Conservation (phyloP, 2,797 vertebrate species). For the Ceryle rudis region DNA sequence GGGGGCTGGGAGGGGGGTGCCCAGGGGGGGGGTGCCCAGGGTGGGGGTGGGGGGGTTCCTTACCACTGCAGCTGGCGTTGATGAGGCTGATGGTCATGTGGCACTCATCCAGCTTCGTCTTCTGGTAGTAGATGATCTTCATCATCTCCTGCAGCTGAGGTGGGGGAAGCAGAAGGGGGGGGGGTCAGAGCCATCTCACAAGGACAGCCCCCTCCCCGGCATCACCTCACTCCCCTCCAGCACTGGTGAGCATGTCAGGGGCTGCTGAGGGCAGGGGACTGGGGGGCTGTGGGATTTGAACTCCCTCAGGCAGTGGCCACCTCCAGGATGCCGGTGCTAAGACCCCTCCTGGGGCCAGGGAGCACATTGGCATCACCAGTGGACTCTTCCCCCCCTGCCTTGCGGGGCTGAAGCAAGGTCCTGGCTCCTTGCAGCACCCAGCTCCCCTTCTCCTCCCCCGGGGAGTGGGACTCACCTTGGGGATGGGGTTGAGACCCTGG, state of each 20-base stretch:
- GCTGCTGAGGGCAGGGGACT: background rate
- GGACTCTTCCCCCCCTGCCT: background rate
- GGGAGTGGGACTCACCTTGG: background rate
- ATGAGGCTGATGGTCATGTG: background rate
- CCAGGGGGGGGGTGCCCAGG: too few species aligned
- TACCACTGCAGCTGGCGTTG: background rate
- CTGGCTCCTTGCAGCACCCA: background rate
- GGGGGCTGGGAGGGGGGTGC: background rate
- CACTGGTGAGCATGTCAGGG: background rate
- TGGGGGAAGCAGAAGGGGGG: fast-evolving
- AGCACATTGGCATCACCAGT: fast-evolving
- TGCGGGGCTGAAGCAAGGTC: background rate
- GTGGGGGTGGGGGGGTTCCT: background rate
- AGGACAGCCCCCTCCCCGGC: too few species aligned
- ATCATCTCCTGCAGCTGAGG: background rate
- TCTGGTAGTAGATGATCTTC: background rate
- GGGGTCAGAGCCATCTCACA: background rate
- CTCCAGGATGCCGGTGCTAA: too few species aligned
- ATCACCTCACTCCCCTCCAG: fast-evolving
- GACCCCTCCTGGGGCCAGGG: too few species aligned
- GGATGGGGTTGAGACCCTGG: background rate
- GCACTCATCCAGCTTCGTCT: background rate
- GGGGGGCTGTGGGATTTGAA: background rate
- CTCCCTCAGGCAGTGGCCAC: too few species aligned
- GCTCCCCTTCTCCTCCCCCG: fast-evolving